phyloP scores from a whole-genome alignment of 2,113 vertebrate species.

The Callipepla squamata region DNA sequence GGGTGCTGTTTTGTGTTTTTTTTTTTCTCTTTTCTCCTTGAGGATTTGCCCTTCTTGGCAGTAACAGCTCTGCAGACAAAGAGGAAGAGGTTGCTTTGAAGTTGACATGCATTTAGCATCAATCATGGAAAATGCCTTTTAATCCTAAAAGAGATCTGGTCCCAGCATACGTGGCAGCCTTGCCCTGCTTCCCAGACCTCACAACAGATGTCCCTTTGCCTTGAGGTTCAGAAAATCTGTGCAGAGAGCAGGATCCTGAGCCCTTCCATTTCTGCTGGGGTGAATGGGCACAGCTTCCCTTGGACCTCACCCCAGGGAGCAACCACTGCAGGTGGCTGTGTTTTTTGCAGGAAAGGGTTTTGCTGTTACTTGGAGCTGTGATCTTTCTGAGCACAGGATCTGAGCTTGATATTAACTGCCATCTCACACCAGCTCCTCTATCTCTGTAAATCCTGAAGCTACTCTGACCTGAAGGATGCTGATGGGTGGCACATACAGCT shows the following conservation, averaged over 20 bases:
- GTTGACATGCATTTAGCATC: not conserved
- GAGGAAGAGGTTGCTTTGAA: not conserved
- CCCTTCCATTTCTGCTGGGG: not conserved
- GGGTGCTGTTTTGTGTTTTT: not conserved
- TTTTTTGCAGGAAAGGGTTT: not conserved
- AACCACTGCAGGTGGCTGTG: fast-evolving
- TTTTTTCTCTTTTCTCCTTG: not conserved
- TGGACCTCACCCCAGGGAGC: not conserved
- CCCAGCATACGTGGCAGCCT: not conserved
- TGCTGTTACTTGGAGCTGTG: not conserved
- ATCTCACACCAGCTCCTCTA: not conserved
- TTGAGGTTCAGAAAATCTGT: not conserved
- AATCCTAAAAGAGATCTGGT: not conserved
- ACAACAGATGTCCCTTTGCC: not conserved
- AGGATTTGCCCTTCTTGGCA: not conserved
- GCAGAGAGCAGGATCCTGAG: not conserved
- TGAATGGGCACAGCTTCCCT: fast-evolving
- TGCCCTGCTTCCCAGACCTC: not conserved
- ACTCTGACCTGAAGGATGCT: not conserved
- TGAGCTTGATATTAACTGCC: not conserved
- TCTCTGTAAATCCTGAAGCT: fast-evolving
- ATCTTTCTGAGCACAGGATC: not conserved
- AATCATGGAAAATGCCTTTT: not conserved
- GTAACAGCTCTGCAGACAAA: not conserved
- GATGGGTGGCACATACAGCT: fast-evolving